A percentile compares a stretch with the other conserved stretches of the same genome.
These are phyloP conservation scores for Homalodisca vitripennis DNA, from an alignment of 1,140 invertebrate genomes.

Conservation along the genomic window DNA sequence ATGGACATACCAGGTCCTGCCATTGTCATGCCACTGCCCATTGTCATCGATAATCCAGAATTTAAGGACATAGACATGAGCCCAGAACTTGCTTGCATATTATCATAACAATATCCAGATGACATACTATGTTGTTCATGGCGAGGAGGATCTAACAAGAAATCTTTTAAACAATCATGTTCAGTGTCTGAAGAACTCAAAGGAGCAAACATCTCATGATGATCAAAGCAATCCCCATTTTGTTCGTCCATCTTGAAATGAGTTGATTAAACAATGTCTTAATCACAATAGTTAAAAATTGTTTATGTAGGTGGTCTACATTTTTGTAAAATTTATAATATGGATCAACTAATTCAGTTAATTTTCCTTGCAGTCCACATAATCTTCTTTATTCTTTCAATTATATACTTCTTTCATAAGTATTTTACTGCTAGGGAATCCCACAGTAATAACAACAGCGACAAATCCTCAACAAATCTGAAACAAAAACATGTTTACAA, in stretches of 20 bases:
- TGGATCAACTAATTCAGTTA: no score
- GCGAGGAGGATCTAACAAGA: constrained; percentile 39
- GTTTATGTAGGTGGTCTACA: constrained; percentile 14
- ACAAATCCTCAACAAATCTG: no score
- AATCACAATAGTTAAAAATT: neutral
- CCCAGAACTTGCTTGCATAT: neutral
- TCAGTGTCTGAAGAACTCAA: constrained; percentile 38
- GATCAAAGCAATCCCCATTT: constrained; percentile 42
- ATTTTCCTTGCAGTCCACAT: no score
- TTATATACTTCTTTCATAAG: no score
- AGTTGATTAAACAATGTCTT: no score
- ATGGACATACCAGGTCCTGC: neutral
- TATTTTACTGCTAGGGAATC: no score
- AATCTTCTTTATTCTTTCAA: no score
- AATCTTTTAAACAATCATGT: constrained; percentile 44
- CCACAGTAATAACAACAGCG: no score
- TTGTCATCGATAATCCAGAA: neutral
- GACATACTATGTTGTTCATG: constrained; percentile 13
- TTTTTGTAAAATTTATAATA: no score
- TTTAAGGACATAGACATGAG: neutral
- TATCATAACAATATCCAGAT: constrained; percentile 13
- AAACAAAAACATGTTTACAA: no score
- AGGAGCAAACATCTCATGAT: constrained; percentile 39
- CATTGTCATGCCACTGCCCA: constrained; percentile 3
- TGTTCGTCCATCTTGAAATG: constrained; percentile 39